Percentiles rank a stretch among this genome's conserved stretches.
Evolutionary conservation across 1,140 invertebrate species (phyloP).

Genomic region (Diorhabda sublineata): DNA sequence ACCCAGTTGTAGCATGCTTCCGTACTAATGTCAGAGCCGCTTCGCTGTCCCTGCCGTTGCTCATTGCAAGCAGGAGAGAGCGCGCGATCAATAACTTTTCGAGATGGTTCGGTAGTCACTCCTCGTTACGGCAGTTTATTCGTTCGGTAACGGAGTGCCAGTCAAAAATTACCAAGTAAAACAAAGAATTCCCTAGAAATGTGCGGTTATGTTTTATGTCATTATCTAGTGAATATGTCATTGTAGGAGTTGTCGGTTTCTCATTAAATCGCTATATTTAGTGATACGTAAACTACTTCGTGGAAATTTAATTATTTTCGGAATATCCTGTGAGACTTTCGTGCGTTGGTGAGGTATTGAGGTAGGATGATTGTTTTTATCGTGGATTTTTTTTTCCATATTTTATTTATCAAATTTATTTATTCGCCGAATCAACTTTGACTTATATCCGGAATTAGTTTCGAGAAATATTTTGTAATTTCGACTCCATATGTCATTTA

Average conservation of each 20-base stretch:
- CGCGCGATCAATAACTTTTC: background rate
- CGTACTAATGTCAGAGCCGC: conserved; percentile 1
- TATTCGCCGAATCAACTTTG: no score
- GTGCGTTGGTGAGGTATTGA: no score
- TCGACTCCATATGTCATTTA: background rate
- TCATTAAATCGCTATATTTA: no score
- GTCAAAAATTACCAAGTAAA: background rate
- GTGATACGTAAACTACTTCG: no score
- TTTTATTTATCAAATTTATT: no score
- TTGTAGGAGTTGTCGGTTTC: background rate
- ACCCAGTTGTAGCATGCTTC: background rate
- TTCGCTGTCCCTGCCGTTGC: background rate
- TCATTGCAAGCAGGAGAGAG: background rate
- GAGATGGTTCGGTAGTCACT: background rate
- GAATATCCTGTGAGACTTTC: no score
- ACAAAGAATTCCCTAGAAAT: conserved; percentile 2
- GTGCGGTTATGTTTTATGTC: conserved; percentile 1
- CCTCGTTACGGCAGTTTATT: conserved; percentile 1
- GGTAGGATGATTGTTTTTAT: no score
- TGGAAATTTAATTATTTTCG: no score
- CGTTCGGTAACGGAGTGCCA: background rate
- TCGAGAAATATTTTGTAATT: background rate
- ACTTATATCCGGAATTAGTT: no score
- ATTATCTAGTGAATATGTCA: background rate
- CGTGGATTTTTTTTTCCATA: no score